phyloP scores from a whole-genome alignment of 2,888 invertebrate genomes.

The Ectropis crepuscularia region DNA sequence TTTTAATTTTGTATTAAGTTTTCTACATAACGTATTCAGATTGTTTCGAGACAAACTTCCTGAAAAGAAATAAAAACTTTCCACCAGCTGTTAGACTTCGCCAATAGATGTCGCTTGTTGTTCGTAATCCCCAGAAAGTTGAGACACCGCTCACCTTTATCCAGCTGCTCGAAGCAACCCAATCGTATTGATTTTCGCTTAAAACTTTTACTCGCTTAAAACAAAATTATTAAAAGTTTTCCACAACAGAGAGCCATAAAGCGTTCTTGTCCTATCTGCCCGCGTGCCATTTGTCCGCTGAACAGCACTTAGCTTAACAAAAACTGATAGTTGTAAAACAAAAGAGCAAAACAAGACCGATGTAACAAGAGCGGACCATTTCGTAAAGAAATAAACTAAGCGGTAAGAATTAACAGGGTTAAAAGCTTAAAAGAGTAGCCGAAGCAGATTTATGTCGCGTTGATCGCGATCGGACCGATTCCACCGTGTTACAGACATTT shows the following conservation, averaged over 20 bases:
- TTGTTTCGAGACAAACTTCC: slow-evolving; percentile 6
- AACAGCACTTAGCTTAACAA: slow-evolving; percentile 83
- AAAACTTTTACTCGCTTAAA: slow-evolving; percentile 52
- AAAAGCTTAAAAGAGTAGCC: slow-evolving; percentile 84
- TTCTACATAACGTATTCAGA: background rate
- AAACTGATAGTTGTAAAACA: slow-evolving; percentile 83
- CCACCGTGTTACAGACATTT: slow-evolving; percentile 72
- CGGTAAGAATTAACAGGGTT: slow-evolving; percentile 84
- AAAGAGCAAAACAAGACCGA: slow-evolving; percentile 76
- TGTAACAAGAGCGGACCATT: slow-evolving; percentile 79
- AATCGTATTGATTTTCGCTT: slow-evolving; percentile 42
- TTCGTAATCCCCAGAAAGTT: slow-evolving; percentile 29
- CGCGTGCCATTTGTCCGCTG: slow-evolving; percentile 79
- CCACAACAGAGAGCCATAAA: slow-evolving; percentile 60
- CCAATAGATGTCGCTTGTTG: slow-evolving; percentile 36
- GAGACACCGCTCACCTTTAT: slow-evolving; percentile 36
- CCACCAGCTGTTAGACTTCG: slow-evolving; percentile 22
- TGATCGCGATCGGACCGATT: slow-evolving; percentile 80
- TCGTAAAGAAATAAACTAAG: slow-evolving; percentile 82
- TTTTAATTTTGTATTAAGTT: background rate
- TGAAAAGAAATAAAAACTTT: slow-evolving; percentile 24
- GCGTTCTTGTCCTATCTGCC: slow-evolving; percentile 65
- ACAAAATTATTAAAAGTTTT: slow-evolving; percentile 49
- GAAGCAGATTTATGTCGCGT: slow-evolving; percentile 83
- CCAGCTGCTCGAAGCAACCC: slow-evolving; percentile 31